Evolutionary conservation across 2,888 invertebrate genomes (phyloP), one percentile per base, ranked within the genome.

Genomic region (Drosophila monieri): DNA sequence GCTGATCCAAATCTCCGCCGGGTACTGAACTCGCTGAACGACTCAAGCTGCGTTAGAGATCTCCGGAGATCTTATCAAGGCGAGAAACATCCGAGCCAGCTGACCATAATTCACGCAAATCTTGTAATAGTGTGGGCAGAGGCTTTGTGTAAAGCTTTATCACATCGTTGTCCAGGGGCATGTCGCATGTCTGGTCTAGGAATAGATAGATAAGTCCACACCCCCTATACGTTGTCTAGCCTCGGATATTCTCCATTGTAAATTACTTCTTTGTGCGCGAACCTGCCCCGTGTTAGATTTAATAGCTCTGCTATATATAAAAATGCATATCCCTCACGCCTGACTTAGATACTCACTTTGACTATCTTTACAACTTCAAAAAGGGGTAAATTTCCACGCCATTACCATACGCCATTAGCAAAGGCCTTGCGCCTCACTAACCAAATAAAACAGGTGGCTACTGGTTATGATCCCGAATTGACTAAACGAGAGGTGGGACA

Each of bases 51-150:
- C 37, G 14, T 43, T 61, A 58, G 43, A 60, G 54, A 73, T 73
- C 57, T n/a, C 27, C 46, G 67, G 48, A 32, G 49, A 14, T 62
- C 68, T 69, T 85, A 77, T 85, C 70, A 67, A 43, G 43, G 46
- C 67, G 37, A 27, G 32, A 27, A 47, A 41, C 39, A 18, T 10
- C 46, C 32, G 39, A 46, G 35, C 56, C 21, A 46, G 39, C 46
- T 18, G 60, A 46, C 64, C 73, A 73, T 75, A 85, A 73, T 68
- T 75, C 71, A 77, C 59, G 44, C 62, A 77, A 83, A 74, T 84
- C 75, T 62, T 61, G 70, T 80, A 62, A 70, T 48, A 54, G 54
- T 61, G 48, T 71, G 56, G 55, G 32, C 27, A 18, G 58, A 25
- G 49, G 46, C 64, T 70, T 69, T 70, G 62, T 70, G 61, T 59